These are phyloP conservation scores for Euwallacea fornicatus DNA, from an alignment of 1,140 invertebrate species.

Conservation along the genomic window DNA sequence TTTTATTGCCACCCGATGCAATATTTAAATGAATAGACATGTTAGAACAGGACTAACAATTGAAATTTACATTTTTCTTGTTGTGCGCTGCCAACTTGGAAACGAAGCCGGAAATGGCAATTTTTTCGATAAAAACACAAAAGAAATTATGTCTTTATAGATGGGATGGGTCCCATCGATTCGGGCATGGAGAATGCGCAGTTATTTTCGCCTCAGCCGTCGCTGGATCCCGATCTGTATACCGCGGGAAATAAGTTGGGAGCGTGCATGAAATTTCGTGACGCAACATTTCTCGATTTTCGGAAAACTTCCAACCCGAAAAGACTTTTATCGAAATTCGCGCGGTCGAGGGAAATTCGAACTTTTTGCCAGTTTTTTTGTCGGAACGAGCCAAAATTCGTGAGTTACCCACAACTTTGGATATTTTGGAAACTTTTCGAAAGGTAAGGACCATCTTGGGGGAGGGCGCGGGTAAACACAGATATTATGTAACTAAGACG, in stretches of 20 bases:
- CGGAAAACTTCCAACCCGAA: conserved; percentile 24
- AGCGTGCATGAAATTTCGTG: conserved; percentile 36
- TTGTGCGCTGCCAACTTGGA: not conserved
- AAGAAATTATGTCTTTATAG: conserved; percentile 41
- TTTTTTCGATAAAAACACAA: conserved; percentile 33
- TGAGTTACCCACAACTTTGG: not conserved
- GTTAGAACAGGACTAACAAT: too few species aligned
- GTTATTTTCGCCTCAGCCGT: conserved; percentile 36
- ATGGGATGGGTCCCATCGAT: conserved; percentile 48
- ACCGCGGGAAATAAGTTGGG: conserved; percentile 38
- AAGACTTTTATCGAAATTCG: conserved; percentile 17
- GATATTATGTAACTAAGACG: too few species aligned
- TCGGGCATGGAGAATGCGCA: conserved; percentile 39
- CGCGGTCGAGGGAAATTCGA: conserved; percentile 20
- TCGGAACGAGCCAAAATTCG: not conserved
- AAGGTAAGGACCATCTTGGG: not conserved
- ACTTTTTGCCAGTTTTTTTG: conserved; percentile 6
- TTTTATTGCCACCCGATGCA: too few species aligned
- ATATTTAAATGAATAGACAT: too few species aligned
- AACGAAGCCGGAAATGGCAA: not conserved
- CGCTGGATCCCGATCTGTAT: conserved; percentile 35
- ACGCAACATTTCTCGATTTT: conserved; percentile 29
- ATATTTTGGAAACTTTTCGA: not conserved
- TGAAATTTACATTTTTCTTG: too few species aligned
- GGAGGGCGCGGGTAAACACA: too few species aligned